These are phyloP conservation scores for Pangasius sanitwongsei DNA, from an alignment of 2,797 vertebrate genomes.

Conservation along the genomic window DNA sequence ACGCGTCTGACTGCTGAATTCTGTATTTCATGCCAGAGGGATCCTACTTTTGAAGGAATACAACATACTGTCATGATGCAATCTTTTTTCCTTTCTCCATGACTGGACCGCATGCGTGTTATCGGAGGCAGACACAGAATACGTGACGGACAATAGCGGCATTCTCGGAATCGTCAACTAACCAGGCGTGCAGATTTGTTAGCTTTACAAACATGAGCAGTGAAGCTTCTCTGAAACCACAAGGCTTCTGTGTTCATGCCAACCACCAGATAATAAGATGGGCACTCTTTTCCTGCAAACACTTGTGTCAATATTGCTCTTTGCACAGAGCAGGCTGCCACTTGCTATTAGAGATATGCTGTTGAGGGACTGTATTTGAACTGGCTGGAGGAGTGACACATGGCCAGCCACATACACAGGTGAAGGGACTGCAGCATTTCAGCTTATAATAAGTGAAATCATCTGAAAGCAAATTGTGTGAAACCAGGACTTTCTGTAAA, in stretches of 20 bases:
- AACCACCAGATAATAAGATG: slow-evolving; percentile 76
- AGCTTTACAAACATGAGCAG: slow-evolving; percentile 69
- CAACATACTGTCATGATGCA: slow-evolving; percentile 55
- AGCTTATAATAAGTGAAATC: slow-evolving; percentile 69
- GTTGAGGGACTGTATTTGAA: slow-evolving; percentile 66
- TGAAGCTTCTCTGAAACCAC: slow-evolving; percentile 62
- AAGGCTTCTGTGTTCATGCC: slow-evolving; percentile 71
- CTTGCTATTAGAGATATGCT: slow-evolving; percentile 74
- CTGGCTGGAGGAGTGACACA: slow-evolving; percentile 62
- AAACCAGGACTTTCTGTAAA: slow-evolving; percentile 29
- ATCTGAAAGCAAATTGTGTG: slow-evolving; percentile 64
- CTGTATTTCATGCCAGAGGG: slow-evolving; percentile 51
- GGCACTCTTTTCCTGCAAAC: slow-evolving; percentile 69
- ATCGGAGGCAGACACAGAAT: slow-evolving; percentile 64
- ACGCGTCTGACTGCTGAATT: slow-evolving; percentile 44
- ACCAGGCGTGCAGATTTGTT: slow-evolving; percentile 64
- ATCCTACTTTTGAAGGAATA: slow-evolving; percentile 43
- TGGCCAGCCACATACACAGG: slow-evolving; percentile 61
- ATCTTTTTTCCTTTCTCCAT: slow-evolving; percentile 58
- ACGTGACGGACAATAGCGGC: slow-evolving; percentile 61
- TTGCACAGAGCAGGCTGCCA: slow-evolving; percentile 68
- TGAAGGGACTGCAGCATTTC: slow-evolving; percentile 63
- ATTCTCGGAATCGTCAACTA: slow-evolving; percentile 66
- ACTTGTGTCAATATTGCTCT: slow-evolving; percentile 80
- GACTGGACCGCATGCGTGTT: slow-evolving; percentile 50